Base-by-base conservation (phyloP, 2,797 vertebrate species). In the Coendou prehensilis region DNA sequence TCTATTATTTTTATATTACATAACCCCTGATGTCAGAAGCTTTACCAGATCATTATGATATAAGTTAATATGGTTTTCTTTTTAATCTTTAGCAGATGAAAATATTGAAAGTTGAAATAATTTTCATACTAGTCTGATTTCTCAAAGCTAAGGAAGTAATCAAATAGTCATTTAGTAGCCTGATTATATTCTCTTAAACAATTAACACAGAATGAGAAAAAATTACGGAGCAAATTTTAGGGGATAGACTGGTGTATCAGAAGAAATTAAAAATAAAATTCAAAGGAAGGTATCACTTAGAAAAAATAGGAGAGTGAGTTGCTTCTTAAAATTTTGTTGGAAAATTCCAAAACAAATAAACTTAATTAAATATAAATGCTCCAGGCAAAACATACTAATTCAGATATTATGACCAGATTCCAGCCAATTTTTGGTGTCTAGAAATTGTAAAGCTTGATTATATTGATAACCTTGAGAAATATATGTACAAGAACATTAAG, bases 81-180 rank as follows among this genome's bases (percentile, higher is more conserved):
- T 95, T 92, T 73, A 63, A 59, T n/a, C 30, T 64, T 1, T 67
- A 50, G 30, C 80, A 92, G n/a, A 41, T 82, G 59, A 89, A 86
- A 91, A 73, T 91, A 86, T 8, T 86, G 63, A 96, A 93, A 89
- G 75, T 93, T 69, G 61, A 71, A 94, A 59, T 86, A 82, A 92
- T 28, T 94, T 88, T 13, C 11, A 67, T 56, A 33, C 18, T 89
- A 41, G 45, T 86, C 26, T 69, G 33, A 93, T 63, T 84, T 94
- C n/a, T 50, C 64, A 89, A 41, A 17, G 50, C 75, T 17, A 64
- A 52, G 57, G 22, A 33, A 41, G 26, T 78, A 82, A 78, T 52
- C 33, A 83, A 73, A 57, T 50, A 33, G 37, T 87, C 45, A 71
- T 47, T 37, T 83, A 75, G 2, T 94, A 52, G n/a, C 11, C 57